These are phyloP conservation scores for Fulmarus glacialis DNA, from an alignment of 2,113 vertebrate genomes.

Conservation along the genomic window DNA sequence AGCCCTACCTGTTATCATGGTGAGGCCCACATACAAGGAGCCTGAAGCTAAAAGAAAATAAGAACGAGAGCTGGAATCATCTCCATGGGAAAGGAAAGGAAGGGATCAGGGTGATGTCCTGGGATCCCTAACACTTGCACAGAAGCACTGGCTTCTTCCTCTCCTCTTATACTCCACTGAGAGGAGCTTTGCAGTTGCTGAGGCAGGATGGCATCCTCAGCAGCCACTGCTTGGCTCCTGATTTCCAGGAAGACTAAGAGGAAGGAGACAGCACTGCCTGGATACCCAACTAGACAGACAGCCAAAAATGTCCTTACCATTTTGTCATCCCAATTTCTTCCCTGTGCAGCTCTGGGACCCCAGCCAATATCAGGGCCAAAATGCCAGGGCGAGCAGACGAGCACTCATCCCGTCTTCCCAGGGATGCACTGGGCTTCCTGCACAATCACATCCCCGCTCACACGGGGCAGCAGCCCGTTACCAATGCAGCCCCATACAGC, in stretches of 20 bases:
- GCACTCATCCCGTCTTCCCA: neutral
- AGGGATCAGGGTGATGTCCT: neutral
- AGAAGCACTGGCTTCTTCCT: neutral
- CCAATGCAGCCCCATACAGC: neutral
- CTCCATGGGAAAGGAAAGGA: neutral
- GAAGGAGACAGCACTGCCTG: neutral
- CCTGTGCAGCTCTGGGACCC: neutral
- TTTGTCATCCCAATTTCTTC: neutral
- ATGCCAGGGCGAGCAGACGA: neutral
- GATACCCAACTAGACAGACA: neutral
- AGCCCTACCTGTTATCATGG: neutral
- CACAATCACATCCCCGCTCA: neutral
- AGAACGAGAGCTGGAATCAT: neutral
- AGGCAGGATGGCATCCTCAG: neutral
- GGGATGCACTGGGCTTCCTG: neutral
- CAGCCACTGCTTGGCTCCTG: neutral
- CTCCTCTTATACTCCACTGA: neutral
- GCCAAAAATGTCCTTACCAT: neutral
- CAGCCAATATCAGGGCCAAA: neutral
- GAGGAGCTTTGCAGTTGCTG: neutral
- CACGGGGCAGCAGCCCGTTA: accelerated
- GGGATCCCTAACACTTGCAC: neutral
- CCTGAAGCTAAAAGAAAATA: neutral
- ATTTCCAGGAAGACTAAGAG: neutral
- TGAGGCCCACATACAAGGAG: neutral